Conservation (phyloP, 2,888 invertebrate species). For the Bursaphelenchus okinawaensis region DNA sequence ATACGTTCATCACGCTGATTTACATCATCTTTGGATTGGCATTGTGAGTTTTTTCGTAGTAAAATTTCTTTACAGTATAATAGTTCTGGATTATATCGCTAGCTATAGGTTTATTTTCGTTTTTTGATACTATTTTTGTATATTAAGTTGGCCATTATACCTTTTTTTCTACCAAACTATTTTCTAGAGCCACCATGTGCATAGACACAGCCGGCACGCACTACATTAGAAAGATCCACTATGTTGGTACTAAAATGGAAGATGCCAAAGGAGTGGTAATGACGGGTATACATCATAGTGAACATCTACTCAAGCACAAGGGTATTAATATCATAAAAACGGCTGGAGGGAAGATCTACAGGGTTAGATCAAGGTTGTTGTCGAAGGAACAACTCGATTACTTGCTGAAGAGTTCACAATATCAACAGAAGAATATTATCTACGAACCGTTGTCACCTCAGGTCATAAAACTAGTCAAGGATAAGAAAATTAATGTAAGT, state of each 20-base stretch:
- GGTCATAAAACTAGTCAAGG: slow-evolving; percentile 49
- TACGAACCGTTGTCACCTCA: slow-evolving; percentile 54
- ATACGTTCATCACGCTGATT: slow-evolving; percentile 57
- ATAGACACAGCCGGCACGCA: slow-evolving; percentile 57
- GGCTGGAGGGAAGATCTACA: slow-evolving; percentile 55
- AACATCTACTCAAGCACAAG: slow-evolving; percentile 54
- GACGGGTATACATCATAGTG: slow-evolving; percentile 54
- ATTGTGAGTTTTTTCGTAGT: slow-evolving; percentile 31
- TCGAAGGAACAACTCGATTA: slow-evolving; percentile 50
- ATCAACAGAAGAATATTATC: slow-evolving; percentile 51
- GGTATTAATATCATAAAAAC: slow-evolving; percentile 56
- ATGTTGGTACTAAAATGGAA: slow-evolving; percentile 56
- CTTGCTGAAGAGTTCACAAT: slow-evolving; percentile 43
- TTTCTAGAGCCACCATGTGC: slow-evolving; percentile 56
- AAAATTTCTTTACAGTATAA: too few relatives aligned
- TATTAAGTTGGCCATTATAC: too few relatives aligned
- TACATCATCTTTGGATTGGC: slow-evolving; percentile 57
- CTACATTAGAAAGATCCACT: slow-evolving; percentile 56
- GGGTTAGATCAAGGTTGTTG: slow-evolving; percentile 51
- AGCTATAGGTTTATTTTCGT: too few relatives aligned
- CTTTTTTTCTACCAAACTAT: too few relatives aligned
- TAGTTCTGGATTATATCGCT: too few relatives aligned
- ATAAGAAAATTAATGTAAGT: slow-evolving; percentile 52
- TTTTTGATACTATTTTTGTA: too few relatives aligned
- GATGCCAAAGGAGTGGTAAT: slow-evolving; percentile 56